These are phyloP conservation scores for Esox lucius DNA, from an alignment of 2,797 vertebrate species.

Conservation along the genomic window DNA sequence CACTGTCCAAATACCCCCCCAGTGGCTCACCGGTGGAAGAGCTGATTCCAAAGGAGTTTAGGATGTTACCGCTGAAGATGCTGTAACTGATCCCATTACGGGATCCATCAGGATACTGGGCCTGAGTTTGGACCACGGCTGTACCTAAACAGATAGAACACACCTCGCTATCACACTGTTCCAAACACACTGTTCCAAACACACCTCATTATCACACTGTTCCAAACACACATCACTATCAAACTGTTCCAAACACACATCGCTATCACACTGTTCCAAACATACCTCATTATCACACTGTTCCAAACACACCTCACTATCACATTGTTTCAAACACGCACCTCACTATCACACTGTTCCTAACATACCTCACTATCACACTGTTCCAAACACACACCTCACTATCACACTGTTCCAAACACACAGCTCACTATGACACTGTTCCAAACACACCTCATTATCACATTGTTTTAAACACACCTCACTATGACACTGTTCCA, in stretches of 20 bases:
- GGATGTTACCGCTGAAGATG: conserved; percentile 92
- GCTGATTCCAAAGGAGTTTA: conserved; percentile 85
- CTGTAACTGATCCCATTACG: conserved; percentile 87
- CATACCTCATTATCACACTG: not conserved
- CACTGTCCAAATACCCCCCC: too few species aligned
- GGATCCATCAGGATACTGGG: conserved; percentile 81
- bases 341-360: too few species aligned
- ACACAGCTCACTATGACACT: too few species aligned
- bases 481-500: too few species aligned
- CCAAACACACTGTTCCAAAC: not conserved
- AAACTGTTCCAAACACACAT: not conserved
- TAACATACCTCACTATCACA: too few species aligned
- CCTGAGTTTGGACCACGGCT: conserved; percentile 80
- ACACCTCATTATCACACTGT: not conserved
- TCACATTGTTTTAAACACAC: too few species aligned
- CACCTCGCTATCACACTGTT: not conserved
- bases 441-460: too few species aligned
- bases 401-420: too few species aligned
- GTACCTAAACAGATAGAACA: conserved; percentile 75
- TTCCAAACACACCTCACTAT: too few species aligned
- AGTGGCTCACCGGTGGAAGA: conserved; percentile 81
- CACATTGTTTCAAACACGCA: too few species aligned
- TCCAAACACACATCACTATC: not conserved
- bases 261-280: not conserved
- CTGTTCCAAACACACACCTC: too few species aligned